A percentile compares a stretch with the other conserved stretches of the same genome.
These are phyloP conservation scores for Pandemis corylana DNA, from an alignment of 2,888 invertebrate genomes.

Conservation along the genomic window DNA sequence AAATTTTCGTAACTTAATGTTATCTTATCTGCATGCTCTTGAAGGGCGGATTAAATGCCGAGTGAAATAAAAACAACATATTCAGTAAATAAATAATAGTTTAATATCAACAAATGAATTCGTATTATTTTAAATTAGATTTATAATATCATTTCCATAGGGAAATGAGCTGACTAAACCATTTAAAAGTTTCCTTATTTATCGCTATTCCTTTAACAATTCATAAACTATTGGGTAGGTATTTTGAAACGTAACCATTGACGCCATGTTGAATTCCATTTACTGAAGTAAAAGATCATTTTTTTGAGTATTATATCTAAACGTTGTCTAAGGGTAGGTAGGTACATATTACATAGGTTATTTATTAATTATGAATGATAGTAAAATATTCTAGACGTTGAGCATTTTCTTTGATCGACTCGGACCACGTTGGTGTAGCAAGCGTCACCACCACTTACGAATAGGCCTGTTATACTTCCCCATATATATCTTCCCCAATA, in stretches of 20 bases:
- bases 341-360: no score
- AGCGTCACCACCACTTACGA: no score
- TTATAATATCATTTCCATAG: conserved; percentile 12
- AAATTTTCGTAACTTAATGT: no score
- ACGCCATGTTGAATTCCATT: not conserved
- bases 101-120: conserved; percentile 77
- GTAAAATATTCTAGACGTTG: not conserved
- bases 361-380: not conserved
- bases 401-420: not conserved
- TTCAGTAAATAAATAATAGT: conserved; percentile 56
- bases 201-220: conserved; percentile 14
- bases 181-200: conserved; percentile 41
- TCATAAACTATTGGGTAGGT: not conserved
- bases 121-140: conserved; percentile 56
- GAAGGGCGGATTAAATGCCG: no score
- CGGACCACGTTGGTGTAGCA: not conserved
- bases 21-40: no score
- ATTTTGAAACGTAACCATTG: not conserved
- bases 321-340: no score
- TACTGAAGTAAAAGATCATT: not conserved
- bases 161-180: conserved; percentile 21
- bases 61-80: conserved; percentile 26
- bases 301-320: not conserved
- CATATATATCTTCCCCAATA: not conserved
- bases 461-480: no score